Base-by-base conservation (phyloP, 2,888 invertebrate species). In the Dusona sp. region DNA sequence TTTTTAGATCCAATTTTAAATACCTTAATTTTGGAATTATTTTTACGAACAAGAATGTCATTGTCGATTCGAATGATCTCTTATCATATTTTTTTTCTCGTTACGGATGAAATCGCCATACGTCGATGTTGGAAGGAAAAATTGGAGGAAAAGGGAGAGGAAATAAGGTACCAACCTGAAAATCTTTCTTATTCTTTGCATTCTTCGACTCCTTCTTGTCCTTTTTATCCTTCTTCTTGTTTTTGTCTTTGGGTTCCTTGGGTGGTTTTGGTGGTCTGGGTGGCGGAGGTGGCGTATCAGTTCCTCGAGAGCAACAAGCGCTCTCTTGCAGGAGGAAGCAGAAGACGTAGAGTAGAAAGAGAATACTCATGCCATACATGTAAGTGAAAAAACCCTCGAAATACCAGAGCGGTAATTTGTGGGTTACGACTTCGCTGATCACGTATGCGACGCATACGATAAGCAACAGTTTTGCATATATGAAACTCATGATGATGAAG, bases 351-450 rank as follows among this genome's bases (percentile, higher is more conserved):
- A 98, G 96, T 93, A 98, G 96, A 95, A 98, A 98, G 92, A 98
- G 95, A 95, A 98, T 98, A 95, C 98, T 98, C 95, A 97, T 97
- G 92, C 98, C 98, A 95, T 98, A 98, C 88, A 98, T 96, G 95
- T 98, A 98, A 89, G 98, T 98, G 96, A 98, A 98, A 96, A 98
- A 98, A 90, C 98, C 98, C 96, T 98, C 98, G 95, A 98, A 98
- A 95, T 98, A 98, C 95, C 97, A 97, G 88, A 98, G 96, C 89
- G 98, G 98, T 90, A 98, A 96, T 94, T 97, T 97, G 95, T 98
- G 97, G 90, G 98, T 98, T 93, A 98, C 97, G 92, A 98, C 98
- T 95, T 99, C 98, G 92, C 98, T 98, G 94, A 99, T 97, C 92
- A 99, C 98, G 95, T 98, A 98, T 88, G 98, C 98, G 94, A 98